Percentiles rank a stretch among this genome's conserved stretches.
phyloP scores from a whole-genome alignment of 2,888 invertebrate genomes.

The Lasioglossum zephyrum region DNA sequence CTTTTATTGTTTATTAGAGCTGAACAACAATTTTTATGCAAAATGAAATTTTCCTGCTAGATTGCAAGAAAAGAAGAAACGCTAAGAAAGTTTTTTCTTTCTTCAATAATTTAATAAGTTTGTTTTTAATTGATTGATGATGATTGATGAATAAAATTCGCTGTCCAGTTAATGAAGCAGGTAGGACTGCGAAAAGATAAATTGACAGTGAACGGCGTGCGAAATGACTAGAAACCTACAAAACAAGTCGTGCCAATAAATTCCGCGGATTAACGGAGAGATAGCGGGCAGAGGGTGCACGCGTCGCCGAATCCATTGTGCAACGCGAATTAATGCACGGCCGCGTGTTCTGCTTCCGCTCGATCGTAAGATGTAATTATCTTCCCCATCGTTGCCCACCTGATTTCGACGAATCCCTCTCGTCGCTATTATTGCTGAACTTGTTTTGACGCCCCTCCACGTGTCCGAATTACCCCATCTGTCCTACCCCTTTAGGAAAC shows the following conservation, averaged over 20 bases:
- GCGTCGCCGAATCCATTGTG: conserved; percentile 50
- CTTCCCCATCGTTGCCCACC: conserved; percentile 33
- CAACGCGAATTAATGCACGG: conserved; percentile 54
- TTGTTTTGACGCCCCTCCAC: neutral
- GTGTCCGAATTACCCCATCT: neutral
- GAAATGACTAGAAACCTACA: conserved; percentile 9
- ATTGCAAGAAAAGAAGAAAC: neutral
- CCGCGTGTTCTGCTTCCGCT: conserved; percentile 44
- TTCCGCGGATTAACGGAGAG: conserved; percentile 44
- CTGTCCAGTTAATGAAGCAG: neutral
- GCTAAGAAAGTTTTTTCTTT: neutral
- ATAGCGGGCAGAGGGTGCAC: conserved; percentile 28
- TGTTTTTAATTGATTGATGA: neutral
- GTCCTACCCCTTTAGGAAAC: neutral
- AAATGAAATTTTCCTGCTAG: neutral
- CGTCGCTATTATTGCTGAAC: neutral
- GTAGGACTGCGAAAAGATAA: neutral
- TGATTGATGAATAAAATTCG: too few relatives aligned
- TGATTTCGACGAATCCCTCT: conserved; percentile 24
- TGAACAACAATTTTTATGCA: too few relatives aligned
- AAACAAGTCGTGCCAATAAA: conserved; percentile 30
- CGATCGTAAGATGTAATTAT: conserved; percentile 62
- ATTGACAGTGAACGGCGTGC: neutral
- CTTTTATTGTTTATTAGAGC: too few relatives aligned
- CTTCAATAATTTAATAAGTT: neutral